These are phyloP conservation scores for Mesorhabditis belari DNA, from an alignment of 2,888 invertebrate species.

Conservation along the genomic window DNA sequence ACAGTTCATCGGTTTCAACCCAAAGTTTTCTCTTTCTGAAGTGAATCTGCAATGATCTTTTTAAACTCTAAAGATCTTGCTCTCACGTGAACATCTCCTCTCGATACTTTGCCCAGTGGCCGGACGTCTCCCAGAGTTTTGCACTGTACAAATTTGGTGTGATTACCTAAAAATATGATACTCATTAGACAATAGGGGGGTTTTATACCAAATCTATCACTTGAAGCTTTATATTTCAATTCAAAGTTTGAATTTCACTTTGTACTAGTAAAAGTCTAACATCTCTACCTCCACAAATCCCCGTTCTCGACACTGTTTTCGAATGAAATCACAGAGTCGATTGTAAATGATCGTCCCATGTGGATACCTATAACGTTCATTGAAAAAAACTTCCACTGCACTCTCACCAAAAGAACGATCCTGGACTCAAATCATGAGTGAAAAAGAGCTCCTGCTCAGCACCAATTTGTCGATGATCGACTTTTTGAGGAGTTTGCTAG, in stretches of 20 bases:
- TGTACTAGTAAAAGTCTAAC: neutral
- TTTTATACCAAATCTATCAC: too few species aligned
- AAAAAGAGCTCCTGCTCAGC: conserved; percentile 94
- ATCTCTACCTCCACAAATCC: conserved; percentile 13
- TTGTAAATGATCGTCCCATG: conserved; percentile 94
- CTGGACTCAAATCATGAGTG: conserved; percentile 88
- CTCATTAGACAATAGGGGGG: too few species aligned
- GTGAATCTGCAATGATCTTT: conserved; percentile 37
- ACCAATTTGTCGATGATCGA: conserved; percentile 53
- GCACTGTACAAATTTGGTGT: conserved; percentile 56
- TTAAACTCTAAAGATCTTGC: neutral
- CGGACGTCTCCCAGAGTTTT: conserved; percentile 92
- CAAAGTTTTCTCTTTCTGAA: conserved; percentile 77
- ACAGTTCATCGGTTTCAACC: conserved; percentile 98
- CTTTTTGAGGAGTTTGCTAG: conserved; percentile 50
- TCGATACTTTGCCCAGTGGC: conserved; percentile 95
- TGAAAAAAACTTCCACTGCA: too few species aligned
- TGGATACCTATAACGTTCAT: too few species aligned
- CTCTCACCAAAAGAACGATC: conserved; percentile 95
- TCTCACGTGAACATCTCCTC: conserved; percentile 58
- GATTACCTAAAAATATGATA: too few species aligned
- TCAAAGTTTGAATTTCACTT: too few species aligned
- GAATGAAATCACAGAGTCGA: conserved; percentile 77
- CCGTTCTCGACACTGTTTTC: conserved; percentile 54
- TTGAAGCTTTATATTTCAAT: too few species aligned